Base-by-base conservation (phyloP, 2,797 vertebrate species). In the Merluccius polli region DNA sequence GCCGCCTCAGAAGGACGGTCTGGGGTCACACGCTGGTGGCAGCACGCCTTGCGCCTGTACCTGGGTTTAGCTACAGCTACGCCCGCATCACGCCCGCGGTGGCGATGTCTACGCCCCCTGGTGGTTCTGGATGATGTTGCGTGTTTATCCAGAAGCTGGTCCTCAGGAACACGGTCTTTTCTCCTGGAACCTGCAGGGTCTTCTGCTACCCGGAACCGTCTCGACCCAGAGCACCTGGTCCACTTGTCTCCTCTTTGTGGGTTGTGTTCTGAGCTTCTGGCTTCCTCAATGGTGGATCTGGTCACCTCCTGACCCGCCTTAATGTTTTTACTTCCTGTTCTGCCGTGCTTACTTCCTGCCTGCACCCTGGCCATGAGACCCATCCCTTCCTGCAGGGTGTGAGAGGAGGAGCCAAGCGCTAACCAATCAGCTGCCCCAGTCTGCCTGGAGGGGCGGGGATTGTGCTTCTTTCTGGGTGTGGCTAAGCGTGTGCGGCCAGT, bases 21-120 rank as follows among this genome's bases (percentile, higher is more conserved):
- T 3, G 59, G 59, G 59, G 59, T 96, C 0, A 94, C 92, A 73
- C 94, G 92, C 86, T 95, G 93, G 13, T 94, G 92, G 15, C 93
- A 91, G 86, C 95, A 95, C 77, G 96, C 94, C 0, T 87, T 93
- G 1, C 95, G 92, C 86, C 97, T 98, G 87, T 96, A 92, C 78
- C 95, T 96, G 0, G 95, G 96, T 78, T 96, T 98, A 83, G 95
- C 93, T 48, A 97, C 90, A 83, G 95, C 93, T 0, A 90, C 90
- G 1, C 96, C 94, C 27, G 93, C 91, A 71, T 94, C 88, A 0
- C 93, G 94, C 16, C 93, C 93, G 0, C 94, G 94, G 41, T 81
- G 78, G 31, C 83, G 87, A 16, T 3, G 59, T 12, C 59, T 10
- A 11, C 77, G 83, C 15, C 81, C 72, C 79, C 91, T 27, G 11